Percentiles rank a stretch among this genome's conserved stretches.
Conservation (phyloP, 64 coral and sea anemone genomes). For the Montipora foliosa region DNA sequence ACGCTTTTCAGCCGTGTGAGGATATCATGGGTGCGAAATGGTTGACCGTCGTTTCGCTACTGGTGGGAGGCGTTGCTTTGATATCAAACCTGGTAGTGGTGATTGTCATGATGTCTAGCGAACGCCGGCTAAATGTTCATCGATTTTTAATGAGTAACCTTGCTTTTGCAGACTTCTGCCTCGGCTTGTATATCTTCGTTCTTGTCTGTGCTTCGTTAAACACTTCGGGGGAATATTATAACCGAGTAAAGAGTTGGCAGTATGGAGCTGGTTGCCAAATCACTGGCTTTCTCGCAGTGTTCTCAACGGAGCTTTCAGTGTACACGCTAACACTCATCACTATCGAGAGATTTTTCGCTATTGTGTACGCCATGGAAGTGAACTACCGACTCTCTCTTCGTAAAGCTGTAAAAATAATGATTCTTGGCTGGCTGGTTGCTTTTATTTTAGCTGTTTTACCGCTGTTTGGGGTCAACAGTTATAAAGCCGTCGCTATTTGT, state of each 20-base stretch:
- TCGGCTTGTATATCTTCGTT: slow-evolving; percentile 87
- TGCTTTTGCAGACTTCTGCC: slow-evolving; percentile 94
- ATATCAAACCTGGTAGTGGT: slow-evolving; percentile 82
- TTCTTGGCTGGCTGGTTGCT: slow-evolving; percentile 81
- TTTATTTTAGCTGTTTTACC: slow-evolving; percentile 72
- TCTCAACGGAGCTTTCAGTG: slow-evolving; percentile 87
- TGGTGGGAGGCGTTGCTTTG: slow-evolving; percentile 81
- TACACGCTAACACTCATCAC: slow-evolving; percentile 91
- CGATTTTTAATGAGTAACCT: slow-evolving; percentile 94
- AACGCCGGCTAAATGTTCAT: slow-evolving; percentile 83
- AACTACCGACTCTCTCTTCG: slow-evolving; percentile 77
- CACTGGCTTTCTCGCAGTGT: slow-evolving; percentile 92
- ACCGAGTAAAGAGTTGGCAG: slow-evolving; percentile 84
- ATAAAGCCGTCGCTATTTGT: slow-evolving; percentile 90
- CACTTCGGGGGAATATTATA: slow-evolving; percentile 83
- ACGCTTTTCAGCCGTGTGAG: slow-evolving; percentile 94
- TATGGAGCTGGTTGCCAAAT: slow-evolving; percentile 82
- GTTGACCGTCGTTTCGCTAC: slow-evolving; percentile 79
- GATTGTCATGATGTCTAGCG: slow-evolving; percentile 74
- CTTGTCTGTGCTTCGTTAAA: slow-evolving; percentile 82
- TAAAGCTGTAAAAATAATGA: slow-evolving; percentile 84
- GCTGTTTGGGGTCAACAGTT: slow-evolving; percentile 73
- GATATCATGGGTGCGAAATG: slow-evolving; percentile 93
- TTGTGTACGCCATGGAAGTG: slow-evolving; percentile 94
- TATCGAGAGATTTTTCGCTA: slow-evolving; percentile 88